These are phyloP conservation scores for Orthonyx spaldingii DNA, from an alignment of 2,113 vertebrate species.

Conservation along the genomic window DNA sequence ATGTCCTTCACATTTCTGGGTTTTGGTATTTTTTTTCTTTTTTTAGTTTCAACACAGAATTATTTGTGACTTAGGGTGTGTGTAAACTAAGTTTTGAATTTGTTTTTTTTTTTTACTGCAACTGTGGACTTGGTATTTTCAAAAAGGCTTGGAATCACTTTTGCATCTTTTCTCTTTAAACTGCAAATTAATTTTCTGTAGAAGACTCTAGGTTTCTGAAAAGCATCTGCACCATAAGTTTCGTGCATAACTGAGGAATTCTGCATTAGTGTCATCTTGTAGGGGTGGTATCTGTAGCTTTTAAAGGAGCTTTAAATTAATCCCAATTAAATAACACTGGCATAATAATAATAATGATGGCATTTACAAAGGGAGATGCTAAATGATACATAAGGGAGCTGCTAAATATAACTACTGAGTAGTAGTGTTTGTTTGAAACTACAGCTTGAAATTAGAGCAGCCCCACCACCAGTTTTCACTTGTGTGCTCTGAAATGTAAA, in stretches of 20 bases:
- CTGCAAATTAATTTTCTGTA: background rate
- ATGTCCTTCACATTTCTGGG: background rate
- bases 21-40: background rate
- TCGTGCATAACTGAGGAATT: background rate
- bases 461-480: background rate
- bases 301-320: slow-evolving; percentile 6
- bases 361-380: background rate
- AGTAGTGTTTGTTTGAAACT: slow-evolving; percentile 13
- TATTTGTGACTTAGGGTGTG: background rate
- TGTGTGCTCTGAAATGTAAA: background rate
- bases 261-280: background rate
- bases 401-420: slow-evolving; percentile 14
- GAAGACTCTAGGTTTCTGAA: background rate
- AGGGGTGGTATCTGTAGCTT: background rate
- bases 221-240: background rate
- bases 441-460: background rate
- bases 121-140: background rate
- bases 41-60: background rate
- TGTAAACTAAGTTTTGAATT: background rate
- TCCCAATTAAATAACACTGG: background rate
- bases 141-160: background rate
- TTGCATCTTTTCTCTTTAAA: background rate
- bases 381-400: background rate
- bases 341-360: background rate
- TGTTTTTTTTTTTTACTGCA: background rate